Conservation (phyloP, 2,113 vertebrate species). For the Dolichotis patagonum region DNA sequence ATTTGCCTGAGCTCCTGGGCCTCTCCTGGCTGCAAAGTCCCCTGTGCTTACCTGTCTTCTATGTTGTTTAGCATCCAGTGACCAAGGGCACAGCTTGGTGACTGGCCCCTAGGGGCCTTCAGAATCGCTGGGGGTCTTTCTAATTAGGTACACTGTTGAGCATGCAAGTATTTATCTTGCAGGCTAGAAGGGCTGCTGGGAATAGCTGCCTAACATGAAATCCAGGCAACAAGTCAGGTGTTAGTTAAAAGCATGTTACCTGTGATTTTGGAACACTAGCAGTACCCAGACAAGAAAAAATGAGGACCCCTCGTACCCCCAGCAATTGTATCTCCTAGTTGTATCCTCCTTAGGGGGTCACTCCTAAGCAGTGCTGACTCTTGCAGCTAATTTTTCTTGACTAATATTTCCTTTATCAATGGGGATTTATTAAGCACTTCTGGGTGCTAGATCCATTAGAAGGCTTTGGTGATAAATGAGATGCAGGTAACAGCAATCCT, state of each 20-base stretch:
- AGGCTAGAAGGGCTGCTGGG: constrained; percentile 64
- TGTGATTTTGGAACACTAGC: background rate
- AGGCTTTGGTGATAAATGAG: background rate
- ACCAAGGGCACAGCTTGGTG: constrained; percentile 67
- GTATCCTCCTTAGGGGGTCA: background rate
- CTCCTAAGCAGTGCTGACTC: constrained; percentile 1
- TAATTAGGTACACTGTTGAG: constrained; percentile 70
- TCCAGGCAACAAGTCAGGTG: background rate
- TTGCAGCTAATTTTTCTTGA: background rate
- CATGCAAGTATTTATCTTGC: constrained; percentile 55
- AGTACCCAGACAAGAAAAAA: background rate
- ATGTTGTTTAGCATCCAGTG: constrained; percentile 55
- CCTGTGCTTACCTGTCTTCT: background rate
- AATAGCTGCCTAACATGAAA: constrained; percentile 50
- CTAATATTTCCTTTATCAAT: background rate
- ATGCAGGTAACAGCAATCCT: background rate
- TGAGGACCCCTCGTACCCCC: background rate
- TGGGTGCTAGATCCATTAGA: background rate
- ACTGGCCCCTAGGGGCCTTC: constrained; percentile 27
- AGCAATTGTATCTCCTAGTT: background rate
- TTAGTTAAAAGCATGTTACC: background rate
- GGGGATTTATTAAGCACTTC: constrained; percentile 35
- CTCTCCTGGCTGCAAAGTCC: background rate
- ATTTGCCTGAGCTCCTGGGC: constrained; percentile 12
- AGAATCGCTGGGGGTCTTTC: background rate